Evolutionary conservation across 2,797 vertebrate genomes (phyloP), one percentile per base, ranked within the genome.

Genomic region (Iguana delicatissima): DNA sequence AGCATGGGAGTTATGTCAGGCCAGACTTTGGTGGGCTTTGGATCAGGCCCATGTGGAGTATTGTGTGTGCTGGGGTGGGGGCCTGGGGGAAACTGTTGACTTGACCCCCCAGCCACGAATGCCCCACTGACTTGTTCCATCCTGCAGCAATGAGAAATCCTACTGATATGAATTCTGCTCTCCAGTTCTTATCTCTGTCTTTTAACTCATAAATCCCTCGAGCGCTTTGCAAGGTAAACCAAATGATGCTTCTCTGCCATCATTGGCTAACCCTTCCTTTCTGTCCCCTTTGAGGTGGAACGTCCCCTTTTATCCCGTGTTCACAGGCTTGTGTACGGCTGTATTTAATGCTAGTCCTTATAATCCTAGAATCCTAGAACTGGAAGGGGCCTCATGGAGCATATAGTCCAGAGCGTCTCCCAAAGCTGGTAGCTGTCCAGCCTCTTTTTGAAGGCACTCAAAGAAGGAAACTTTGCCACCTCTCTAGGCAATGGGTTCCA

Each of bases 51-150:
- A 80, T 32, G 29, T 52, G 4, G 46, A 2, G 4, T 5, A 29
- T 46, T 0, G 18, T 0, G 0, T 1, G 42, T 22, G 0, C 5
- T 9, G 52, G 52, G 52, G 52, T 46, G 52, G 7, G 52, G 52
- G 52, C 35, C 2, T 18, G 55, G 7, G 73, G 22, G 14, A 38
- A 14, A 38, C 57, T 10, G 32, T n/a, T 1, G 20, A 88, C 42
- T 1, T 0, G 0, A 42, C 81, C 80, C 73, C 4, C 52, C 7
- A 84, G 24, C 82, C 29, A 3, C 9, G 46, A 35, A 14, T 32
- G 35, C 18, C 59, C 2, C 50, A 89, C 0, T n/a, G 42, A 38
- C 6, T 1, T 6, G 0, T 24, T 35, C 55, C 0, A 0, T 81
- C 76, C 4, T 3, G 0, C 0, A 52, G 84, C 5, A 89, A 79